Conservation (phyloP, 1,140 invertebrate species). For the Kradibia gibbosae region DNA sequence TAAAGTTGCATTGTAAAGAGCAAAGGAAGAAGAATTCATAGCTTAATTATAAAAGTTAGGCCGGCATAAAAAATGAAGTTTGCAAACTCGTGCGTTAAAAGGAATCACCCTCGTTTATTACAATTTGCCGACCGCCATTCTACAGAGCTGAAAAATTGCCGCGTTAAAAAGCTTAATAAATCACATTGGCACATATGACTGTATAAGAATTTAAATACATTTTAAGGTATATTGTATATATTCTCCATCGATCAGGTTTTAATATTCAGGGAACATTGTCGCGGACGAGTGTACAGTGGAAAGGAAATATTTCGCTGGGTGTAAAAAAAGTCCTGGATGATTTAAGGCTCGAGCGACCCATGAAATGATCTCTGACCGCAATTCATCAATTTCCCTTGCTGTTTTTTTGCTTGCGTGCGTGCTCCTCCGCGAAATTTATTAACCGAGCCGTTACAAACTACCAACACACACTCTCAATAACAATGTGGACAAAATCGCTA, state of each 20-base stretch:
- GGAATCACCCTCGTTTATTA: slow-evolving; percentile 44
- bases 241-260: slow-evolving; percentile 50
- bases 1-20: neutral
- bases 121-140: slow-evolving; percentile 38
- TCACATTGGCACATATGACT: slow-evolving; percentile 38
- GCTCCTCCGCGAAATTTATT: slow-evolving; percentile 35
- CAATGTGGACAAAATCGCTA: slow-evolving; percentile 36
- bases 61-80: slow-evolving; percentile 41
- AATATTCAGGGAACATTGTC: slow-evolving; percentile 43
- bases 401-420: slow-evolving; percentile 10
- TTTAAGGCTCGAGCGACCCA: slow-evolving; percentile 45
- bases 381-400: slow-evolving; percentile 46
- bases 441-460: slow-evolving; percentile 25
- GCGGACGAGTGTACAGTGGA: slow-evolving; percentile 5
- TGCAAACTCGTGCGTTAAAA: slow-evolving; percentile 37
- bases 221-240: slow-evolving; percentile 43
- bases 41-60: slow-evolving; percentile 39
- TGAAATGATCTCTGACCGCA: slow-evolving; percentile 49
- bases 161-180: slow-evolving; percentile 44
- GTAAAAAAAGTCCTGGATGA: slow-evolving; percentile 32
- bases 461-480: slow-evolving; percentile 26
- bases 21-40: slow-evolving; percentile 26
- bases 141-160: slow-evolving; percentile 35
- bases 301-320: slow-evolving; percentile 17
- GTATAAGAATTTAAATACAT: slow-evolving; percentile 45